Conservation (phyloP, 2,797 vertebrate species). For the Lacerta viridis region DNA sequence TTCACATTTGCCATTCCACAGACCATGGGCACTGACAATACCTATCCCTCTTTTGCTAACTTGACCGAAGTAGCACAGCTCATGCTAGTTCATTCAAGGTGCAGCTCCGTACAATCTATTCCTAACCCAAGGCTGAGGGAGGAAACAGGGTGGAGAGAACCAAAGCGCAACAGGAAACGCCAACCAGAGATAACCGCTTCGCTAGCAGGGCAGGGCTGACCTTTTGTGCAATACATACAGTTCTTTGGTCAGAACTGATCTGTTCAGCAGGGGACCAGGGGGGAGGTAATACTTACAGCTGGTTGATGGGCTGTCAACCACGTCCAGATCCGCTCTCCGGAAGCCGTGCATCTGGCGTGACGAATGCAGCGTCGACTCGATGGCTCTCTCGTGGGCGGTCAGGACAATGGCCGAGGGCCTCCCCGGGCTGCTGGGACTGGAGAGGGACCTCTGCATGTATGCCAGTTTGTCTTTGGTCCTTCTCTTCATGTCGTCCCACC, state of each 20-base stretch:
- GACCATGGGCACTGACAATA: conserved; percentile 14
- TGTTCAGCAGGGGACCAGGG: conserved; percentile 36
- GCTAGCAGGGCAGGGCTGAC: conserved; percentile 18
- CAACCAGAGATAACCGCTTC: conserved; percentile 25
- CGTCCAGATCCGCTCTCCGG: conserved; percentile 68
- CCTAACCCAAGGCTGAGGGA: background rate
- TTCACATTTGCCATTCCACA: conserved; percentile 14
- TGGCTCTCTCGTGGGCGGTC: conserved; percentile 77
- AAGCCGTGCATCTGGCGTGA: conserved; percentile 67
- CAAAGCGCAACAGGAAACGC: conserved; percentile 33
- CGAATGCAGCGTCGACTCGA: conserved; percentile 75
- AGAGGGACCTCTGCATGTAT: conserved; percentile 82
- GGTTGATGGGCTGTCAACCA: conserved; percentile 74
- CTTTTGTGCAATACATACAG: conserved; percentile 4
- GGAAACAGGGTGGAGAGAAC: conserved; percentile 31
- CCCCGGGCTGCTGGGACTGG: conserved; percentile 63
- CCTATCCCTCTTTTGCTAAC: conserved; percentile 8
- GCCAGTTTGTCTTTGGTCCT: conserved; percentile 85
- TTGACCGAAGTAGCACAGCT: conserved; percentile 24
- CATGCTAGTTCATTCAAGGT: background rate
- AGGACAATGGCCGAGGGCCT: conserved; percentile 75
- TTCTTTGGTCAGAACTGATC: conserved; percentile 48
- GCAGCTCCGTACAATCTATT: background rate
- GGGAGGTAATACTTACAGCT: conserved; percentile 81
- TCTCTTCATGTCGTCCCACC: conserved; percentile 85